These are phyloP conservation scores for Pollenia amentaria DNA, from an alignment of 2,888 invertebrate genomes.

Conservation along the genomic window DNA sequence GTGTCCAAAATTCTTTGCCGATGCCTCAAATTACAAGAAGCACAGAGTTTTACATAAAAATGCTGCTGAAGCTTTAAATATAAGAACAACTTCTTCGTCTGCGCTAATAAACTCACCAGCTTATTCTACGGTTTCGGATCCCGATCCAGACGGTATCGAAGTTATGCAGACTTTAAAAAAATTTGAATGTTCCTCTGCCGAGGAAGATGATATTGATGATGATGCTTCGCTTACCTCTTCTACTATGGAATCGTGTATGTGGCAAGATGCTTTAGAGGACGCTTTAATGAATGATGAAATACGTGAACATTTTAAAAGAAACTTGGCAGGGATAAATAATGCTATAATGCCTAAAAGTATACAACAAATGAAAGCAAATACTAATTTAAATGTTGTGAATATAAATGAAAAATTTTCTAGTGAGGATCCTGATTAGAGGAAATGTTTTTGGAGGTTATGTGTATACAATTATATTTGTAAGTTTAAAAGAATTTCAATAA, in stretches of 20 bases:
- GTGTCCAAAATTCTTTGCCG: constrained; percentile 89
- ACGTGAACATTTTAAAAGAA: constrained; percentile 51
- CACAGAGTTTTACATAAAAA: constrained; percentile 76
- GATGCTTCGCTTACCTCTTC: constrained; percentile 36
- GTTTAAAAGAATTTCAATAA: no score
- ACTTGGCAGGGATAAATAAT: constrained; percentile 52
- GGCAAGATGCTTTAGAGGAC: constrained; percentile 65
- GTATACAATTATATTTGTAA: not conserved
- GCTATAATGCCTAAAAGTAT: constrained; percentile 48
- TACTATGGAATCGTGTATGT: constrained; percentile 58
- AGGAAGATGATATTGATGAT: constrained; percentile 34
- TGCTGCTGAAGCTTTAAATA: constrained; percentile 71
- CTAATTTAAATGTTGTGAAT: not conserved
- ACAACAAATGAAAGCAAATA: not conserved
- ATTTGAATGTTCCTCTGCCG: constrained; percentile 26
- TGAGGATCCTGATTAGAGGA: constrained; percentile 36
- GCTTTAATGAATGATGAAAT: constrained; percentile 54
- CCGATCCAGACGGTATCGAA: constrained; percentile 76
- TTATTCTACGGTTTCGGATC: constrained; percentile 65
- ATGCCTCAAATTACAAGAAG: constrained; percentile 77
- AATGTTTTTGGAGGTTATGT: not conserved
- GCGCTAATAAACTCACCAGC: constrained; percentile 59
- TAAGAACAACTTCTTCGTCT: not conserved
- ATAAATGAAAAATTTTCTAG: constrained; percentile 24
- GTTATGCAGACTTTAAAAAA: constrained; percentile 63